These are phyloP conservation scores for Trichoplusia ni DNA, from an alignment of 1,140 invertebrate genomes.

Conservation along the genomic window DNA sequence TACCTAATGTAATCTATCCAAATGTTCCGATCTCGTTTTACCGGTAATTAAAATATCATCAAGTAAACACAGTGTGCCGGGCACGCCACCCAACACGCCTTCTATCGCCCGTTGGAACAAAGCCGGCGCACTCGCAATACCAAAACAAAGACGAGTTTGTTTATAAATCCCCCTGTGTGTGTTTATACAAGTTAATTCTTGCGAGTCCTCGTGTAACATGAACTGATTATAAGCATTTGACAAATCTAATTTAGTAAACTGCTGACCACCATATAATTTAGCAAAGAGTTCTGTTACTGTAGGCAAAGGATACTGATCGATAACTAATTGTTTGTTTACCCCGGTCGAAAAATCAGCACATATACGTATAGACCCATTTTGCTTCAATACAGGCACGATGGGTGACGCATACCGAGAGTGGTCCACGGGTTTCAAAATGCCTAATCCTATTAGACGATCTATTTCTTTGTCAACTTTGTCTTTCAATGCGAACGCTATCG, in stretches of 20 bases:
- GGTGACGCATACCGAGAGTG: constrained; percentile 69
- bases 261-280: constrained; percentile 41
- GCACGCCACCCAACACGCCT: constrained; percentile 29
- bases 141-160: too few species aligned
- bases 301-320: constrained; percentile 49
- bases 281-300: constrained; percentile 60
- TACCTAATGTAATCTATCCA: constrained; percentile 29
- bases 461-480: constrained; percentile 33
- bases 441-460: constrained; percentile 43
- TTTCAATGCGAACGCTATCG: constrained; percentile 21
- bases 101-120: constrained; percentile 39
- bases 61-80: constrained; percentile 33
- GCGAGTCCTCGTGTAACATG: too few species aligned
- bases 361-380: constrained; percentile 58
- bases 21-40: constrained; percentile 7
- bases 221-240: constrained; percentile 43
- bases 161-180: too few species aligned
- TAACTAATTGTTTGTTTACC: constrained; percentile 46
- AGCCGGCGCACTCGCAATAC: constrained; percentile 33
- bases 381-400: constrained; percentile 68
- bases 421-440: constrained; percentile 58
- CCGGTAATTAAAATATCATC: constrained; percentile 41
- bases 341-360: constrained; percentile 64
- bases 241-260: constrained; percentile 43
- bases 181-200: too few species aligned